Evolutionary conservation across 2,888 invertebrate species (phyloP).

Genomic region (Meloe dianella): DNA sequence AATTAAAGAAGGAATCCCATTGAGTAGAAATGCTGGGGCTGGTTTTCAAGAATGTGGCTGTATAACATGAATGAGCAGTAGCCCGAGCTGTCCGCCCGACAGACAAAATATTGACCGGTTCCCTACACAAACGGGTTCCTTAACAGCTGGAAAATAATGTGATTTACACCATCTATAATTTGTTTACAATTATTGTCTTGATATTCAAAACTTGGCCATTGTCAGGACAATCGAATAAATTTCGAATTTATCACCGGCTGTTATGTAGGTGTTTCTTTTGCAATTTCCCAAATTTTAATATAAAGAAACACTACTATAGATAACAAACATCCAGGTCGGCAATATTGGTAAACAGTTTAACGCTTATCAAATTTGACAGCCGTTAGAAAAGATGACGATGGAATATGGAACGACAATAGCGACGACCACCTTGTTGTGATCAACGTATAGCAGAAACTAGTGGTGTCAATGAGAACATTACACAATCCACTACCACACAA

Average conservation of each 20-base stretch:
- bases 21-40: slow-evolving; percentile 37
- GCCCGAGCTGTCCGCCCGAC: slow-evolving; percentile 48
- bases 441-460: slow-evolving; percentile 30
- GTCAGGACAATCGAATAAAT: slow-evolving; percentile 29
- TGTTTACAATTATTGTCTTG: slow-evolving; percentile 49
- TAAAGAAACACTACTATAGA: no score
- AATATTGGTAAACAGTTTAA: slow-evolving; percentile 52
- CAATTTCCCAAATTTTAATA: slow-evolving; percentile 23
- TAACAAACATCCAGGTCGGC: background rate
- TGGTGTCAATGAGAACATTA: slow-evolving; percentile 47
- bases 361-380: slow-evolving; percentile 47
- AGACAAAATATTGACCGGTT: slow-evolving; percentile 53
- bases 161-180: slow-evolving; percentile 50
- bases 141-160: slow-evolving; percentile 53
- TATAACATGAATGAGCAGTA: slow-evolving; percentile 50
- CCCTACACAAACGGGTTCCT: slow-evolving; percentile 52
- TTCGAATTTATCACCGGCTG: slow-evolving; percentile 24
- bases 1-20: slow-evolving; percentile 45
- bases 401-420: slow-evolving; percentile 41
- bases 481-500: slow-evolving; percentile 47
- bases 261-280: slow-evolving; percentile 20
- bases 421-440: slow-evolving; percentile 40
- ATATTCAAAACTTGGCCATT: slow-evolving; percentile 23
- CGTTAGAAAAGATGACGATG: slow-evolving; percentile 47
- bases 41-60: slow-evolving; percentile 44